Evolutionary conservation across 2,888 invertebrate species (phyloP), one percentile per base, ranked within the genome.

Genomic region (Deilephila elpenor): DNA sequence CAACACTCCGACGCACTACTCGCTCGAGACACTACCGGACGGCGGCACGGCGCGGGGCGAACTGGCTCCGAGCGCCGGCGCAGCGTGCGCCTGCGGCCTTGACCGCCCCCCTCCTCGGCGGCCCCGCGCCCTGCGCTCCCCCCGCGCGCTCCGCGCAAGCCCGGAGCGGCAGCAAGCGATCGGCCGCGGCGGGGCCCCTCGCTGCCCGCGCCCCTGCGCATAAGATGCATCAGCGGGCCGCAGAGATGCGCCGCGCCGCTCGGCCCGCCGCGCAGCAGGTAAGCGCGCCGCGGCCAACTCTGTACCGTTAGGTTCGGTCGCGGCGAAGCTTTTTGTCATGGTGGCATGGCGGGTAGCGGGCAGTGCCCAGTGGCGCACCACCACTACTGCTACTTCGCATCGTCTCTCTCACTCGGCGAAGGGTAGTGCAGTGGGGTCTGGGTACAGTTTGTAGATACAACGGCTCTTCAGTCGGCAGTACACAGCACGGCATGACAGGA

Each of bases 1-100:
- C 85, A 84, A 86, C 56, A 44, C 25, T 75, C 67, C 25, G 34
- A 71, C 73, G 14, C 32, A 71, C 17, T 78, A 79, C 78, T 56
- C 78, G 79, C 76, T 75, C 76, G 44, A 74, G 73, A 72, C 79
- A 83, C 80, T 73, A 77, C 76, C 75, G 64, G 73, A 73, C 73
- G 74, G 71, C 78, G 77, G 73, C 72, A 73, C 75, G 74, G 73
- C 78, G 81, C 80, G 78, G 78, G 75, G 75, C 79, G 77, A 75
- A 83, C 81, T 81, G 82, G 77, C 75, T 74, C 74, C 78, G 73
- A 76, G 77, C 76, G 81, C 77, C 78, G 78, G 76, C 83, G 86
- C 86, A 85, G 88, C 88, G 82, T 84, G 88, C 88, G 89, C 88
- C 84, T 82, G 87, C 89, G 91, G 90, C 91, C 91, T 91, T 90